Base-by-base conservation (phyloP, 2,113 vertebrate genomes). In the Nycticebus coucang region DNA sequence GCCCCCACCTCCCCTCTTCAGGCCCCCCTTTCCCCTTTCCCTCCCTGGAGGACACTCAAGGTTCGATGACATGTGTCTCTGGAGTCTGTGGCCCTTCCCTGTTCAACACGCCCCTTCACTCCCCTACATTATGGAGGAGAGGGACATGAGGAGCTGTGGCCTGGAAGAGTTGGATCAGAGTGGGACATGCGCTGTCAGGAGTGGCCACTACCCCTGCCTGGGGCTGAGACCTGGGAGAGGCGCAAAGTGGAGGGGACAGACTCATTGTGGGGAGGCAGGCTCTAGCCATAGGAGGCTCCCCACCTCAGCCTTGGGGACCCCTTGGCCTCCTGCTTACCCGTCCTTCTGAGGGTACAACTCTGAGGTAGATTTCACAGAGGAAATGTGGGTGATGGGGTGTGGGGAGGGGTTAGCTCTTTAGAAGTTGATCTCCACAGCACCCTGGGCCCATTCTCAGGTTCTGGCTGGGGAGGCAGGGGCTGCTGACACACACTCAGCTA, bases 311-410 rank as follows among this genome's bases (percentile, higher is more conserved):
- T 92, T 41, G 30, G 93, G 86, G 93, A 87, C 82, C 59, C 81
- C 89, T 78, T 74, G 50, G 80, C 94, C 90, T 93, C 95, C 97
- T 94, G 80, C 97, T 96, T 89, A 91, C 93, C 96, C 90, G 62
- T 95, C 96, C 94, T 97, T 97, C 96, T 97, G 95, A 96, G 95
- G 97, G 96, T 97, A 95, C 17, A 1, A 97, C 97, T 97, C 98
- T 98, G 98, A 98, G 98, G 98, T 98, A 98, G 98, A 98, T 98
- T 98, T 97, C 98, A 98, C 97, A 96, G 96, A 96, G 97, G 95
- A 95, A 90, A 89, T 91, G 69, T 80, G 5, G 6, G 89, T 28
- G 5, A 87, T 28, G 85, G 53, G 62, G 74, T 37, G 4, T 41
- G 71, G 93, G 87, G 71, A 84, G 78, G 94, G 84, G 66, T 93